Percentiles rank a stretch among this genome's conserved stretches.
These are phyloP conservation scores for Cephus cinctus DNA, from an alignment of 1,140 invertebrate genomes.

Conservation along the genomic window DNA sequence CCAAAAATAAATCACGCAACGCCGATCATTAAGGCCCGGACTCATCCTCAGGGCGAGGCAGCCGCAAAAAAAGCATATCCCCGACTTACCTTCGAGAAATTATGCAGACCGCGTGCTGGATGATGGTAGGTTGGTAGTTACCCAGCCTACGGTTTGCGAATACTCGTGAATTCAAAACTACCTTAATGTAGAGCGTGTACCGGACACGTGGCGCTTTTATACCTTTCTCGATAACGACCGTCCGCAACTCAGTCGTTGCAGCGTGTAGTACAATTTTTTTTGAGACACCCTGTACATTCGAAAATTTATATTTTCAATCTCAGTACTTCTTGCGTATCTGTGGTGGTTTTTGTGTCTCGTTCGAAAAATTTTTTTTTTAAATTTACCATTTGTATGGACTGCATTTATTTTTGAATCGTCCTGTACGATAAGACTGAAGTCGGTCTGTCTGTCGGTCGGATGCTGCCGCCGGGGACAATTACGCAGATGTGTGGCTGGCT, in stretches of 20 bases:
- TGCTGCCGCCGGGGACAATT: constrained; percentile 57
- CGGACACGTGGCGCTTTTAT: too few relatives aligned
- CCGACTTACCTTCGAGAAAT: constrained; percentile 24
- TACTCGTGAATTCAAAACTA: constrained; percentile 23
- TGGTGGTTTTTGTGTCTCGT: too few relatives aligned
- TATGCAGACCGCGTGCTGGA: constrained; percentile 31
- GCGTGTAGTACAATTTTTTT: too few relatives aligned
- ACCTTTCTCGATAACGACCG: too few relatives aligned
- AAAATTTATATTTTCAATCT: too few relatives aligned
- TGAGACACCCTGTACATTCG: too few relatives aligned
- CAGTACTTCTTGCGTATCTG: too few relatives aligned
- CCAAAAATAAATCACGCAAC: constrained; percentile 46
- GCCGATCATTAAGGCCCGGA: constrained; percentile 29
- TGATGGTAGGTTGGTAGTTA: constrained; percentile 29
- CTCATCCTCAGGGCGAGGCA: constrained; percentile 6
- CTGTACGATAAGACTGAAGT: constrained; percentile 27
- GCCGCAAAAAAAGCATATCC: constrained; percentile 7
- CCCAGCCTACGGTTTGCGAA: constrained; percentile 25
- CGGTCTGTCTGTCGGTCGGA: constrained; percentile 30
- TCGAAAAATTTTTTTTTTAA: too few relatives aligned
- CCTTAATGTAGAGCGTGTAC: too few relatives aligned
- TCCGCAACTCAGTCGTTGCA: too few relatives aligned
- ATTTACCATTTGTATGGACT: too few relatives aligned
- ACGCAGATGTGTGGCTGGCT: constrained; percentile 51
- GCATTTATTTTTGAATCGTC: constrained; percentile 22